phyloP scores from a whole-genome alignment of 2,888 invertebrate genomes.

The Cyrtodaria siliqua region DNA sequence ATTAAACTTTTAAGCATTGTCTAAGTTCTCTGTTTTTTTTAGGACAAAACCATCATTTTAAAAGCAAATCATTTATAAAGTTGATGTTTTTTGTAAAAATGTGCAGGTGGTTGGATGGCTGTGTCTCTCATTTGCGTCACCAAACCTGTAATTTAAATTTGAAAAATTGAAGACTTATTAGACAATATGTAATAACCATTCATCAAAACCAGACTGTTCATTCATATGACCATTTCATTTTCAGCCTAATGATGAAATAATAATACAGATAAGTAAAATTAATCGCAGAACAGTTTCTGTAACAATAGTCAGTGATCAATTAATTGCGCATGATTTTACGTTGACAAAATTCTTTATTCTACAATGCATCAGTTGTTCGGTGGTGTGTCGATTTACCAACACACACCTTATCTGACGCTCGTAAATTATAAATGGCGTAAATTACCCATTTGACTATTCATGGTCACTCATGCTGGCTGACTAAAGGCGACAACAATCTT shows the following conservation, averaged over 20 bases:
- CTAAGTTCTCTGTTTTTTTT: too few relatives aligned
- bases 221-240: too few relatives aligned
- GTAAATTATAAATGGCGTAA: conserved; percentile 36
- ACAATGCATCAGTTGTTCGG: conserved; percentile 33
- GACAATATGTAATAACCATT: neutral
- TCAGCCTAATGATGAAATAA: conserved; percentile 25
- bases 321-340: too few relatives aligned
- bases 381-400: conserved; percentile 25
- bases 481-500: conserved; percentile 14
- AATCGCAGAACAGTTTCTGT: conserved; percentile 24
- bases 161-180: neutral
- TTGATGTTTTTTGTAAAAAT: too few relatives aligned
- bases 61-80: too few relatives aligned
- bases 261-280: conserved; percentile 31
- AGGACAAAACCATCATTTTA: too few relatives aligned
- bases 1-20: too few relatives aligned
- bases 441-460: conserved; percentile 26
- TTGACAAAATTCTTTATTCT: neutral
- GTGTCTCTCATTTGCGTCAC: too few relatives aligned
- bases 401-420: conserved; percentile 21
- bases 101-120: too few relatives aligned
- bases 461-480: conserved; percentile 33
- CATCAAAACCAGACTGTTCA: neutral
- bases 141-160: neutral
- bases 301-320: neutral